phyloP scores from a whole-genome alignment of 2,113 vertebrate species.

The Tympanuchus pallidicinctus region DNA sequence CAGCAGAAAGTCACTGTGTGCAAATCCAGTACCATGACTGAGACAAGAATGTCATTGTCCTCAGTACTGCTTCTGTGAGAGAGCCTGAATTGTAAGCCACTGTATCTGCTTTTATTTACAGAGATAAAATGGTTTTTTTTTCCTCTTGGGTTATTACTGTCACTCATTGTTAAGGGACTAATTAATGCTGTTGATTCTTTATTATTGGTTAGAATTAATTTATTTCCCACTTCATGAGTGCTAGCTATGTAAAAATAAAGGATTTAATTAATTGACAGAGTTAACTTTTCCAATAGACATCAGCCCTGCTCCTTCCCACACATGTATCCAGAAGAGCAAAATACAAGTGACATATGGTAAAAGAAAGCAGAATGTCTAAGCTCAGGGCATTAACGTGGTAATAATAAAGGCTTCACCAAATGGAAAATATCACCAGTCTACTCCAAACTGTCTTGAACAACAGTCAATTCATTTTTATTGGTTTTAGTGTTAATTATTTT shows the following conservation, averaged over 20 bases:
- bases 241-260: neutral
- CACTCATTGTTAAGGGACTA: neutral
- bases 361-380: slow-evolving; percentile 20
- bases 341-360: slow-evolving; percentile 12
- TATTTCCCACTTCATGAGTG: neutral
- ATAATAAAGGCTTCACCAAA: slow-evolving; percentile 23
- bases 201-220: slow-evolving; percentile 1
- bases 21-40: neutral
- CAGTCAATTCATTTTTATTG: slow-evolving; percentile 33
- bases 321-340: neutral
- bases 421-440: neutral
- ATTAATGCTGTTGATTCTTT: slow-evolving; percentile 1
- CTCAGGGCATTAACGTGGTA: slow-evolving; percentile 2
- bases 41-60: neutral
- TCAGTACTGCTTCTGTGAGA: neutral
- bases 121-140: neutral
- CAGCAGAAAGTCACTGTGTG: neutral
- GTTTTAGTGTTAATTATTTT: slow-evolving; percentile 38
- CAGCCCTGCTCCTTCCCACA: neutral
- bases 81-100: neutral
- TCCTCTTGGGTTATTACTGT: neutral
- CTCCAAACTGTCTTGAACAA: slow-evolving; percentile 17
- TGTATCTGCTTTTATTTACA: slow-evolving; percentile 7
- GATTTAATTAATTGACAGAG: slow-evolving; percentile 1
- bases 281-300: neutral